These are phyloP conservation scores for Ancistrus triradiatus DNA, from an alignment of 2,113 vertebrate species.

Conservation along the genomic window DNA sequence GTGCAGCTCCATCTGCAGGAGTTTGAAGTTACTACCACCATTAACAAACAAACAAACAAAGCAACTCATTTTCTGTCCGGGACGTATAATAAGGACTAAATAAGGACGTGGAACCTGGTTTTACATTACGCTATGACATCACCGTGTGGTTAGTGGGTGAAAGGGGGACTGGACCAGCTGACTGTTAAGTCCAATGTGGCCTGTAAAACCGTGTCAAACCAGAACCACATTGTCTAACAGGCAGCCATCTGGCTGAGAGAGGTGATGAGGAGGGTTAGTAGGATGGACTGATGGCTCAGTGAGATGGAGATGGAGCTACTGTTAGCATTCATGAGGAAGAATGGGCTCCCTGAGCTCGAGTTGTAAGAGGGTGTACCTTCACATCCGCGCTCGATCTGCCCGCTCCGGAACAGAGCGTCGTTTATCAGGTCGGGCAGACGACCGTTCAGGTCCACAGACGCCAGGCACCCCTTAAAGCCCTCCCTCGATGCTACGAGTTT, in stretches of 20 bases:
- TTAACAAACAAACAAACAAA: too few species aligned
- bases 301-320: conserved; percentile 55
- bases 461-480: conserved; percentile 95
- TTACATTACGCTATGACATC: background rate
- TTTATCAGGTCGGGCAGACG: conserved; percentile 93
- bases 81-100: too few species aligned
- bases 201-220: conserved; percentile 39
- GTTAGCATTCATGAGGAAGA: conserved; percentile 69
- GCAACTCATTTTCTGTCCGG: too few species aligned
- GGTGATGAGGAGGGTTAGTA: conserved; percentile 53
- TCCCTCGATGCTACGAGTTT: conserved; percentile 95
- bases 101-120: too few species aligned
- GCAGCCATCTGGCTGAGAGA: conserved; percentile 42
- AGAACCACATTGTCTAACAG: conserved; percentile 37
- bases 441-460: conserved; percentile 94
- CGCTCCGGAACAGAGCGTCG: conserved; percentile 89
- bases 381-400: conserved; percentile 97
- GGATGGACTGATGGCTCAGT: conserved; percentile 41
- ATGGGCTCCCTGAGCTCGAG: conserved; percentile 56
- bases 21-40: too few species aligned
- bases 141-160: conserved; percentile 5
- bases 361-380: conserved; percentile 84
- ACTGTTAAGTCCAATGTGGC: conserved; percentile 59
- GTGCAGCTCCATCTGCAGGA: too few species aligned
- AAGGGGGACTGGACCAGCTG: conserved; percentile 25